Percentiles rank a stretch among this genome's conserved stretches.
phyloP scores from a whole-genome alignment of 2,113 vertebrate genomes.

The Channa maculata region DNA sequence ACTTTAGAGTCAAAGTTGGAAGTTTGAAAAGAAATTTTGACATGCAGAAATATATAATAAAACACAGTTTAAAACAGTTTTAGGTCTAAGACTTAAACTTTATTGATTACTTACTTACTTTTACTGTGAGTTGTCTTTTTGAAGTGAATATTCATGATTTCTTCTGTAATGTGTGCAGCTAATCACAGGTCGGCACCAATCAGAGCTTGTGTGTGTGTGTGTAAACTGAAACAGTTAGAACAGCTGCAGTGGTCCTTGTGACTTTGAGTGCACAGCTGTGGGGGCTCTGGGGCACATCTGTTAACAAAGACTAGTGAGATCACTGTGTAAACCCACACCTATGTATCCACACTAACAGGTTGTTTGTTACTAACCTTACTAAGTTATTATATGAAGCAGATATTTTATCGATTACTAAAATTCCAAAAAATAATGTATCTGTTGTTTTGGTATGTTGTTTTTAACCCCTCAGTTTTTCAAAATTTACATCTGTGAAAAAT shows the following conservation, averaged over 20 bases:
- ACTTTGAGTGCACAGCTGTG: conserved; percentile 77
- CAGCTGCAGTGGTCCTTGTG: conserved; percentile 73
- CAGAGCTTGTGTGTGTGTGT: conserved; percentile 23
- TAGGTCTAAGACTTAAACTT: conserved; percentile 3
- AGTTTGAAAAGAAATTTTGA: neutral
- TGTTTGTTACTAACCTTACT: too few species aligned
- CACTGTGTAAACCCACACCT: conserved; percentile 54
- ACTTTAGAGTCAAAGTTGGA: neutral
- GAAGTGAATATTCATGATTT: conserved; percentile 19
- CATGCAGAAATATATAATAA: neutral
- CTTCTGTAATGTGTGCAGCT: conserved; percentile 31
- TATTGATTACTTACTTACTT: neutral
- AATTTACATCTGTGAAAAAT: too few species aligned
- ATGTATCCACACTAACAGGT: conserved; percentile 25
- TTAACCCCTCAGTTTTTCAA: too few species aligned
- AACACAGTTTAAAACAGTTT: neutral
- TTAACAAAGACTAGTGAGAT: conserved; percentile 66
- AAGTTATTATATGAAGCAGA: too few species aligned
- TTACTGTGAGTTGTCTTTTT: neutral
- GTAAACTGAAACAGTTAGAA: conserved; percentile 70
- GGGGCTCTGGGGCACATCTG: conserved; percentile 65
- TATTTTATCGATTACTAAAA: too few species aligned
- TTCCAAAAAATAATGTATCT: too few species aligned
- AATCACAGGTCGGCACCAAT: conserved; percentile 46
- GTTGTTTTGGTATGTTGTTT: too few species aligned